phyloP scores from a whole-genome alignment of 2,888 invertebrate species.

The Papilio demoleus region DNA sequence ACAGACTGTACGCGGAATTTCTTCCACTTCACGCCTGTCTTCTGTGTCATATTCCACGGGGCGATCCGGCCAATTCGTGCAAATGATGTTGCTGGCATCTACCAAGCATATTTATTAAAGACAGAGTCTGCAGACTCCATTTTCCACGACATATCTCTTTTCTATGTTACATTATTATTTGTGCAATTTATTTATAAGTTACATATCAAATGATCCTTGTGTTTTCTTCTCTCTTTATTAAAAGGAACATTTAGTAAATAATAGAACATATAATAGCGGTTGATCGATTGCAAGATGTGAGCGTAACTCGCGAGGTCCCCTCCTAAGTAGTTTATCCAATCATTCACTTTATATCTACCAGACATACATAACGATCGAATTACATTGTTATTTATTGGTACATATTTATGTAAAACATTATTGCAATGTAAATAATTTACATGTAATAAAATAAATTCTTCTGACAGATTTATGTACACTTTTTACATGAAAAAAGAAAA shows the following conservation, averaged over 20 bases:
- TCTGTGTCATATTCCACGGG: too few relatives aligned
- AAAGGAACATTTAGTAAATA: neutral
- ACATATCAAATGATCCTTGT: too few relatives aligned
- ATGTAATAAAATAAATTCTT: neutral
- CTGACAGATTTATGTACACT: neutral
- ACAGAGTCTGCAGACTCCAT: too few relatives aligned
- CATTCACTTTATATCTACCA: slow-evolving; percentile 33
- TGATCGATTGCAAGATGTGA: slow-evolving; percentile 32
- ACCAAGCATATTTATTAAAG: too few relatives aligned
- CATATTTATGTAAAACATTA: neutral
- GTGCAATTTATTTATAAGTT: too few relatives aligned
- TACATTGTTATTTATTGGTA: neutral
- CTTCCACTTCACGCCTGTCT: too few relatives aligned
- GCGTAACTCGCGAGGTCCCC: slow-evolving; percentile 20
- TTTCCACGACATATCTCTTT: too few relatives aligned
- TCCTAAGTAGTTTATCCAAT: slow-evolving; percentile 23
- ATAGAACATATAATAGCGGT: slow-evolving; percentile 11
- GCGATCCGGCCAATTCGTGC: too few relatives aligned
- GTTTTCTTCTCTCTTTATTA: neutral
- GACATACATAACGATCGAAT: neutral
- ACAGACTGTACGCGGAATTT: too few relatives aligned
- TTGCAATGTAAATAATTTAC: neutral
- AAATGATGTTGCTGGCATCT: too few relatives aligned
- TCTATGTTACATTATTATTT: too few relatives aligned
- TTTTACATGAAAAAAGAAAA: neutral